Conservation (phyloP, 2,888 invertebrate species). For the Cylindroiulus punctatus region DNA sequence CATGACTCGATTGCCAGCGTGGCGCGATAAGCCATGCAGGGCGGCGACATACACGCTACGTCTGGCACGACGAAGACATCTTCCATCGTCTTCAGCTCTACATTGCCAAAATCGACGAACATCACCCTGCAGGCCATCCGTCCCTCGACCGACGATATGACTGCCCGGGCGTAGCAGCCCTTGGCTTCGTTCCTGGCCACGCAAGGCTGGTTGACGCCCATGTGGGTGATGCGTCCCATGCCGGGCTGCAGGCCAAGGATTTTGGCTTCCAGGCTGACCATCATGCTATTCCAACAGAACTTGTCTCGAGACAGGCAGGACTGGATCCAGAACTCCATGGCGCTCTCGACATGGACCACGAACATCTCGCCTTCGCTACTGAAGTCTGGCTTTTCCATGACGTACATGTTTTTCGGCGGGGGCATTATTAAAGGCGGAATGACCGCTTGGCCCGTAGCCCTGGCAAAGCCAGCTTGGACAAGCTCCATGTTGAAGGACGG, state of each 20-base stretch:
- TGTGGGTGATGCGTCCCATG: neutral
- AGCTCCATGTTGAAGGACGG: too few relatives aligned
- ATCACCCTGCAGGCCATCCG: neutral
- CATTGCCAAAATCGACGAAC: conserved; percentile 44
- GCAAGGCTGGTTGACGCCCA: neutral
- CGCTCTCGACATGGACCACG: conserved; percentile 16
- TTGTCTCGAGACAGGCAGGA: neutral
- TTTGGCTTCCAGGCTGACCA: neutral
- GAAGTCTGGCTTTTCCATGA: neutral
- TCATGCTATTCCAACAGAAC: neutral
- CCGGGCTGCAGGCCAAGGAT: too few relatives aligned
- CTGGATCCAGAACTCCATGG: neutral
- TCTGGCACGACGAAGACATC: neutral
- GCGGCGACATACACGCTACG: neutral
- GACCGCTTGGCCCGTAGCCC: neutral
- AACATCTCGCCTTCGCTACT: neutral
- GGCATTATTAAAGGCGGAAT: too few relatives aligned
- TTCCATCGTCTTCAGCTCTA: neutral
- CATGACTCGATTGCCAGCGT: neutral
- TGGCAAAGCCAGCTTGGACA: too few relatives aligned
- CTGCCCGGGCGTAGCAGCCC: neutral
- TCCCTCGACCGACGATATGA: neutral
- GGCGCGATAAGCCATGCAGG: neutral
- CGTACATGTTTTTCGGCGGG: neutral
- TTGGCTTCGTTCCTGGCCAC: neutral